These are phyloP conservation scores for Monodelphis domestica DNA, from an alignment of 2,797 vertebrate genomes.

Conservation along the genomic window DNA sequence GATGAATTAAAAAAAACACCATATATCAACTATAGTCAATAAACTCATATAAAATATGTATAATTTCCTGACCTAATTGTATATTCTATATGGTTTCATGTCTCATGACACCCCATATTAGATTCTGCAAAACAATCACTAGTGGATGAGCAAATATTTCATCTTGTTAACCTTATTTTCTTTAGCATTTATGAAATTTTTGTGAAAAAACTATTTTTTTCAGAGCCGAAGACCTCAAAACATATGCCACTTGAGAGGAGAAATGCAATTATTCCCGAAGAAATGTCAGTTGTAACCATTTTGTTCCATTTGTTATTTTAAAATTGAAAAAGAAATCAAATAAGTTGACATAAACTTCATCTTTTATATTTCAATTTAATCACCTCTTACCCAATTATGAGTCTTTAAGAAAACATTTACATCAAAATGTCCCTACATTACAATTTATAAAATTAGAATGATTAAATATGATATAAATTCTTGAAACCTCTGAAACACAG, in stretches of 20 bases:
- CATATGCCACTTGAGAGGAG: neutral
- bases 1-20: constrained; percentile 25
- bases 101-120: neutral
- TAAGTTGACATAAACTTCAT: constrained; percentile 30
- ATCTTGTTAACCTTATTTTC: neutral
- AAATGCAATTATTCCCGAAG: neutral
- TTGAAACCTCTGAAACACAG: constrained; percentile 29
- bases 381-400: constrained; percentile 15
- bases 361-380: constrained; percentile 16
- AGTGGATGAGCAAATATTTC: constrained; percentile 1
- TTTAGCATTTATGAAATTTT: neutral
- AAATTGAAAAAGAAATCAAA: neutral
- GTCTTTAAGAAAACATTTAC: neutral
- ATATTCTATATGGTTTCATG: neutral
- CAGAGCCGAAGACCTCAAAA: neutral
- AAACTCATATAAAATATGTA: neutral
- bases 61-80: neutral
- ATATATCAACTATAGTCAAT: neutral
- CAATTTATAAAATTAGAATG: neutral
- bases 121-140: neutral
- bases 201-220: constrained; percentile 2
- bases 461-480: constrained; percentile 27
- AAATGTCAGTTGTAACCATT: neutral
- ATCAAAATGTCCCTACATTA: constrained; percentile 17
- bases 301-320: neutral